A percentile compares a stretch with the other conserved stretches of the same genome.
phyloP scores from a whole-genome alignment of 2,113 vertebrate species.

The Nestor notabilis region DNA sequence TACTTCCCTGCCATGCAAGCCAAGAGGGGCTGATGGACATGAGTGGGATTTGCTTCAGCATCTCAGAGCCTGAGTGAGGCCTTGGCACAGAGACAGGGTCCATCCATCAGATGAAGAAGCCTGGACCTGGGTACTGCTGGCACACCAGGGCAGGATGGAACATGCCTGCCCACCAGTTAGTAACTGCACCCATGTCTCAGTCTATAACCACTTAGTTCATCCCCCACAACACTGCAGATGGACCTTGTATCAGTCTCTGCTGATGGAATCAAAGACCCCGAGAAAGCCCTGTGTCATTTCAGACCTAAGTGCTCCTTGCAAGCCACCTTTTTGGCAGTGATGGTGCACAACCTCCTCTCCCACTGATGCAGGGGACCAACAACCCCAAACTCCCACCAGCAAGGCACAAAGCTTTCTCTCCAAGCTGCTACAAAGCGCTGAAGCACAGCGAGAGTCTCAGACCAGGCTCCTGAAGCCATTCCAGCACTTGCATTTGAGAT shows the following conservation, averaged over 20 bases:
- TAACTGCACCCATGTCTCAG: fast-evolving
- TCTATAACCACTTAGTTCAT: not conserved
- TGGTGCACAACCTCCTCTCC: not conserved
- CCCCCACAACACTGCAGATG: not conserved
- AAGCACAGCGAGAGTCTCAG: not conserved
- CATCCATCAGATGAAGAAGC: not conserved
- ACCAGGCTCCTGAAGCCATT: not conserved
- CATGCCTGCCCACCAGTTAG: fast-evolving
- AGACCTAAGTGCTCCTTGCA: not conserved
- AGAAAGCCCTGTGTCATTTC: not conserved
- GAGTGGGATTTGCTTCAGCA: not conserved
- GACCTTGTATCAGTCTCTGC: not conserved
- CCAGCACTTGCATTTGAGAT: not conserved
- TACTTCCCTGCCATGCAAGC: not conserved
- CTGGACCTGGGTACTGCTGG: not conserved
- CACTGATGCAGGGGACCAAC: not conserved
- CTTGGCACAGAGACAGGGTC: not conserved
- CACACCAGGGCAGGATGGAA: not conserved
- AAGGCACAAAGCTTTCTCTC: fast-evolving
- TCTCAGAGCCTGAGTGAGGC: not conserved
- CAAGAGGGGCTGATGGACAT: too few species aligned
- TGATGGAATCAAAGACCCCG: fast-evolving
- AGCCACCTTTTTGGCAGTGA: not conserved
- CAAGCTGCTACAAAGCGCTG: fast-evolving
- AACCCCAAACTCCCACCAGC: not conserved